phyloP scores from a whole-genome alignment of 2,797 vertebrate genomes.

The Peromyscus attwateri region DNA sequence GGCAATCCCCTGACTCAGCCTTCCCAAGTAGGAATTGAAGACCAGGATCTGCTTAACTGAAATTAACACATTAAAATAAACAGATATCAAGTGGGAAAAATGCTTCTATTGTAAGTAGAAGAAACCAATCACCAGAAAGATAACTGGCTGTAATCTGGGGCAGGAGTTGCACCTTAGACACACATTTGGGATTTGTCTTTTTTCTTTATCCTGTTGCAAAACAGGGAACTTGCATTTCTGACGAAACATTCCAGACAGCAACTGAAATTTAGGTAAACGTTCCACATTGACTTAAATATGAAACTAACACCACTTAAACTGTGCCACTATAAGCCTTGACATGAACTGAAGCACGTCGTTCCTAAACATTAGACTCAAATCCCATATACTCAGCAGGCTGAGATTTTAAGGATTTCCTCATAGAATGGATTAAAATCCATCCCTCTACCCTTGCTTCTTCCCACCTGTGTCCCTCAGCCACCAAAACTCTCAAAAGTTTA shows the following conservation, averaged over 20 bases:
- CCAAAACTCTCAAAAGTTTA: not conserved
- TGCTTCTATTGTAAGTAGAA: constrained; percentile 8
- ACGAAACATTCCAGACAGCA: constrained; percentile 57
- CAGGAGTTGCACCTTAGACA: constrained; percentile 49
- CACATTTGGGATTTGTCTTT: not conserved
- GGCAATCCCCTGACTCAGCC: not conserved
- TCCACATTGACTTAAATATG: constrained; percentile 18
- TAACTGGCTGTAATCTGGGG: not conserved
- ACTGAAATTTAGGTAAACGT: constrained; percentile 17
- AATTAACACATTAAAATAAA: constrained; percentile 64
- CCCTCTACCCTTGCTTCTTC: not conserved
- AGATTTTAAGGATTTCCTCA: constrained; percentile 53
- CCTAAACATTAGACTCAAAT: not conserved
- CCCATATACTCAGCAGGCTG: not conserved
- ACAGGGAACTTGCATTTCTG: constrained; percentile 55
- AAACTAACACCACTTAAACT: not conserved
- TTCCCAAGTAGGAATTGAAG: not conserved
- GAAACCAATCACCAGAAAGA: constrained; percentile 48
- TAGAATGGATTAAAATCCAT: not conserved
- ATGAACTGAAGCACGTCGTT: not conserved
- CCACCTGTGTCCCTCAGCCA: not conserved
- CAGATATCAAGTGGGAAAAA: constrained; percentile 6
- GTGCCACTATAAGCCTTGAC: not conserved
- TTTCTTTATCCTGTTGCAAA: not conserved
- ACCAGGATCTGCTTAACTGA: not conserved